phyloP scores from a whole-genome alignment of 2,113 vertebrate species.

The Cynoglossus semilaevis region DNA sequence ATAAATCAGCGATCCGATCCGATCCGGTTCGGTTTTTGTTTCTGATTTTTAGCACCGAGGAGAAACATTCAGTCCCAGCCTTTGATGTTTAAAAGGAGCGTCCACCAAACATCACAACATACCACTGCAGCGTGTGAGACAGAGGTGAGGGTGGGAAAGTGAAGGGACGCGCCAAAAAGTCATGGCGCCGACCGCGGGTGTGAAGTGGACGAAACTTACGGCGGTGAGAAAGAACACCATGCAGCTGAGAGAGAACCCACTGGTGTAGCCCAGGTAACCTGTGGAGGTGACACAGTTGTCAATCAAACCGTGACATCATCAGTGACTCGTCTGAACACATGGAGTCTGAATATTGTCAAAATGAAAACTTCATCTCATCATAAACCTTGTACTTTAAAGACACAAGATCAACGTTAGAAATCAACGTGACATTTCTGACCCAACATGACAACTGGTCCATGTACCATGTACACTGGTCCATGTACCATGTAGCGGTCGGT shows the following conservation, averaged over 20 bases:
- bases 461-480: no score
- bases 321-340: no score
- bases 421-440: no score
- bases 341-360: no score
- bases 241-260: conserved; percentile 96
- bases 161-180: conserved; percentile 8
- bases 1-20: neutral
- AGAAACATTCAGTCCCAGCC: conserved; percentile 7
- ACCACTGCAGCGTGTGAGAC: conserved; percentile 22
- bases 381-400: no score
- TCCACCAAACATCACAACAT: conserved; percentile 33
- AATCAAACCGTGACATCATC: conserved; percentile 5
- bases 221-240: conserved; percentile 95
- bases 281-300: conserved; percentile 23
- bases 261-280: conserved; percentile 97
- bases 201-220: conserved; percentile 75
- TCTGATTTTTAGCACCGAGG: no score
- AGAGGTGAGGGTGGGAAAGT: conserved; percentile 23
- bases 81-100: conserved; percentile 32
- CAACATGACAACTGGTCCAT: no score
- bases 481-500: no score
- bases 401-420: no score
- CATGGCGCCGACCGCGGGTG: neutral
- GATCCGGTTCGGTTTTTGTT: conserved; percentile 30
- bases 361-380: no score